phyloP scores from a whole-genome alignment of 2,797 vertebrate genomes.

The Margarornis squamiger region DNA sequence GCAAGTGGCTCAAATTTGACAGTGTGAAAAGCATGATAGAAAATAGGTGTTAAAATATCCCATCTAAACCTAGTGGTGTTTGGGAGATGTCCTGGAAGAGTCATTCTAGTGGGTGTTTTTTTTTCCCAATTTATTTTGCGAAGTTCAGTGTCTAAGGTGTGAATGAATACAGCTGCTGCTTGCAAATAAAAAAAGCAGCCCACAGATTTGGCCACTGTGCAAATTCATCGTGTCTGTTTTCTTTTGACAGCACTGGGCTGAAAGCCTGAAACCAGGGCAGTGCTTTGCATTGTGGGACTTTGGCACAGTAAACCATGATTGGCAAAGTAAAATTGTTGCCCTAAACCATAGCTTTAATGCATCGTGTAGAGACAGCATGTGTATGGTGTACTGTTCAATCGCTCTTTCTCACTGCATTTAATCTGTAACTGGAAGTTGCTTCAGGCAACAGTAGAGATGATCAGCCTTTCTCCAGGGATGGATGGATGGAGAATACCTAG shows the following conservation, averaged over 20 bases:
- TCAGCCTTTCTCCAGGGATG: neutral
- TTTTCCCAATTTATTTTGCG: neutral
- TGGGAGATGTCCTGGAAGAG: neutral
- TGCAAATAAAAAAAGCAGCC: neutral
- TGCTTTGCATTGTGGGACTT: neutral
- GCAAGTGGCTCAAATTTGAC: neutral
- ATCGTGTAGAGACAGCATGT: neutral
- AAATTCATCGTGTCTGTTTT: neutral
- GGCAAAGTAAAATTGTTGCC: neutral
- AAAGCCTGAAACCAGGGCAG: neutral
- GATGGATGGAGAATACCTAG: neutral
- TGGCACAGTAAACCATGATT: neutral
- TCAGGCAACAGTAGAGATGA: neutral
- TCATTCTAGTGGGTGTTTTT: neutral
- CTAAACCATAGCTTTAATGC: neutral
- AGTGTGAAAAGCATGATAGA: neutral
- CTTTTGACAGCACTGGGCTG: neutral
- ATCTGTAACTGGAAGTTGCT: conserved; percentile 3
- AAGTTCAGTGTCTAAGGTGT: neutral
- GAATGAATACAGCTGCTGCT: neutral
- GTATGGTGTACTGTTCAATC: neutral
- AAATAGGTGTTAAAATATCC: neutral
- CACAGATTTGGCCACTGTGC: neutral
- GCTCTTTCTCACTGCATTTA: neutral
- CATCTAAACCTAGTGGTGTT: neutral